Percentiles rank a stretch among this genome's conserved stretches.
phyloP scores from a whole-genome alignment of 1,140 invertebrate species.

The Zophobas morio region DNA sequence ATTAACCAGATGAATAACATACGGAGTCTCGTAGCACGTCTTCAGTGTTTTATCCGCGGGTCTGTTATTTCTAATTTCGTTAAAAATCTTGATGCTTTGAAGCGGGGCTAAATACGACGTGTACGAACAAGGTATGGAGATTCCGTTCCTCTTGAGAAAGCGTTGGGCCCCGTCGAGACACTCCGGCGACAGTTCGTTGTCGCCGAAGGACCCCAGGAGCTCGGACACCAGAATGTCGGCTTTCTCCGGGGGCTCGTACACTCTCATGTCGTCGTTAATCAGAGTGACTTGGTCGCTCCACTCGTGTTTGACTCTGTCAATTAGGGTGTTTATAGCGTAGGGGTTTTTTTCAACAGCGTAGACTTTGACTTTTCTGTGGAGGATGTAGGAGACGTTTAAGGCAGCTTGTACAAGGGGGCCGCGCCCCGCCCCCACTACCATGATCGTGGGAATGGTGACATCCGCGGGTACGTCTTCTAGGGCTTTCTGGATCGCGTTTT shows the following conservation, averaged over 20 bases:
- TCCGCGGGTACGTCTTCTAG: constrained; percentile 71
- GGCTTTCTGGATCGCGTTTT: constrained; percentile 85
- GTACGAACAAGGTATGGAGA: constrained; percentile 93
- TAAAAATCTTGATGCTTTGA: constrained; percentile 83
- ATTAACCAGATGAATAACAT: constrained; percentile 95
- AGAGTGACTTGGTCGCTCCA: constrained; percentile 85
- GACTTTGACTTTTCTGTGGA: constrained; percentile 75
- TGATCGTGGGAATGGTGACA: constrained; percentile 75
- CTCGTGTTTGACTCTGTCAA: constrained; percentile 83
- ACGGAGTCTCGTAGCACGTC: constrained; percentile 81
- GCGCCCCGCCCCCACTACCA: constrained; percentile 96
- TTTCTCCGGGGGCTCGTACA: constrained; percentile 84
- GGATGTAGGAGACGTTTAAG: constrained; percentile 80
- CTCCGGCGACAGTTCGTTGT: constrained; percentile 71
- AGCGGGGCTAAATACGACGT: constrained; percentile 93
- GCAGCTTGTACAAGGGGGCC: constrained; percentile 92
- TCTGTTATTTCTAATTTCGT: constrained; percentile 74
- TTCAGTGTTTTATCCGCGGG: constrained; percentile 61
- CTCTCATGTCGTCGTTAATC: constrained; percentile 92
- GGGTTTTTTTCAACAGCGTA: constrained; percentile 99
- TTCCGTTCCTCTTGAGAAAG: constrained; percentile 90
- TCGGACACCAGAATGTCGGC: constrained; percentile 98
- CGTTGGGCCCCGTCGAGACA: constrained; percentile 96
- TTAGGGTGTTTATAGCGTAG: constrained; percentile 93
- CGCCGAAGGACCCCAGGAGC: constrained; percentile 96